These are phyloP conservation scores for Cyprinodon variegatus DNA, from an alignment of 2,113 vertebrate species.

Conservation along the genomic window DNA sequence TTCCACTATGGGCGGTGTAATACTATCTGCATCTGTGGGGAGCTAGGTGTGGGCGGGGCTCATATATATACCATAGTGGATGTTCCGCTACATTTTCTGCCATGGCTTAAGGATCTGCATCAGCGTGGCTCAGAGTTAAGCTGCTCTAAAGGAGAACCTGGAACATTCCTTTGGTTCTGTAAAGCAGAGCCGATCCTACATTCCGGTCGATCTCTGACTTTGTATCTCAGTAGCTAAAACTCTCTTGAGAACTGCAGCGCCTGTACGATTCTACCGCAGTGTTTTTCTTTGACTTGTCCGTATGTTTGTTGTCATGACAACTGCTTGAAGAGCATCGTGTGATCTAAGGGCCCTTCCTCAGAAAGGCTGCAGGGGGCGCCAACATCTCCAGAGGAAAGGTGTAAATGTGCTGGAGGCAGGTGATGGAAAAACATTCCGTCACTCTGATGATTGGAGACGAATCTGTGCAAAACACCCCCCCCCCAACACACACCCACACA, in stretches of 20 bases:
- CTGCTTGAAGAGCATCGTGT: constrained; percentile 11
- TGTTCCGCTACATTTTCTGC: too few species aligned
- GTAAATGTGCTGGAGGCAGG: neutral
- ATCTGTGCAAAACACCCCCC: neutral
- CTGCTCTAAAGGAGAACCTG: neutral
- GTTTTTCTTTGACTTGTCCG: neutral
- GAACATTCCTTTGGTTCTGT: neutral
- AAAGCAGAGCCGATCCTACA: neutral
- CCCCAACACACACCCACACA: neutral
- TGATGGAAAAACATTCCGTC: neutral
- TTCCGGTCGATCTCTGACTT: neutral
- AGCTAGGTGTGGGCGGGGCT: too few species aligned
- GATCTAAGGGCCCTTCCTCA: neutral
- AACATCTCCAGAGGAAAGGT: neutral
- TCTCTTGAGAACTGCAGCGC: neutral
- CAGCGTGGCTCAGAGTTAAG: too few species aligned
- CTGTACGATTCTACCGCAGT: neutral
- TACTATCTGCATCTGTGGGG: too few species aligned
- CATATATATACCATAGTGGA: too few species aligned
- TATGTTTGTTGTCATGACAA: constrained; percentile 55
- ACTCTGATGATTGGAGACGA: neutral
- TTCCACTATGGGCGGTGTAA: too few species aligned
- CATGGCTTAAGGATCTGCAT: too few species aligned
- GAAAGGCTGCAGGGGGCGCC: neutral
- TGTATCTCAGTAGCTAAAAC: neutral